Percentiles rank a stretch among this genome's conserved stretches.
These are phyloP conservation scores for Drosophila diplacantha DNA, from an alignment of 2,888 invertebrate genomes.

Conservation along the genomic window DNA sequence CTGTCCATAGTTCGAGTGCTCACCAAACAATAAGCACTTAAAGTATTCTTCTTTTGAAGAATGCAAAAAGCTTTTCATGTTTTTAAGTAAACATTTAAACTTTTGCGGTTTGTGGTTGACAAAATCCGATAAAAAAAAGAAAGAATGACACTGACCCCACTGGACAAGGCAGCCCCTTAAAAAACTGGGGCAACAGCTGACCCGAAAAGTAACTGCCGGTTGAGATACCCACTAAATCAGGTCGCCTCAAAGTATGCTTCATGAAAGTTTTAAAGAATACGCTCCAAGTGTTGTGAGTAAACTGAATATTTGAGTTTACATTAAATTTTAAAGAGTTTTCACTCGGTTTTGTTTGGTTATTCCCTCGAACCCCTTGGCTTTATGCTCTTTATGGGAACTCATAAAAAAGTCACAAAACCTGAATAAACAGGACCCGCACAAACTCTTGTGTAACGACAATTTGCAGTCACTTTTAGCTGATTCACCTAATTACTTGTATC, in stretches of 20 bases:
- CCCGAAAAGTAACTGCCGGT: constrained; percentile 12
- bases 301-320: constrained; percentile 8
- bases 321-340: constrained; percentile 1
- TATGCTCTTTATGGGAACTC: constrained; percentile 14
- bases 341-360: not conserved
- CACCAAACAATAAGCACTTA: constrained; percentile 21
- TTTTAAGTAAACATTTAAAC: constrained; percentile 45
- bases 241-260: constrained; percentile 45
- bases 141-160: constrained; percentile 55
- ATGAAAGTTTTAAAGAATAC: not conserved
- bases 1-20: constrained; percentile 37
- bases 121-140: constrained; percentile 48
- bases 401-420: constrained; percentile 14
- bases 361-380: not conserved
- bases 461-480: constrained; percentile 6
- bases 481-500: not conserved
- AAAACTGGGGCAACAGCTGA: constrained; percentile 16
- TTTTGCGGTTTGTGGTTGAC: constrained; percentile 52
- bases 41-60: constrained; percentile 10
- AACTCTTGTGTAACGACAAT: not conserved
- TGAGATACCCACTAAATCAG: constrained; percentile 15
- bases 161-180: constrained; percentile 18
- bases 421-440: constrained; percentile 21
- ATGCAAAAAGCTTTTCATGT: constrained; percentile 36
- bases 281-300: not conserved